These are phyloP conservation scores for Geococcyx californianus DNA, from an alignment of 2,113 vertebrate species.

Conservation along the genomic window DNA sequence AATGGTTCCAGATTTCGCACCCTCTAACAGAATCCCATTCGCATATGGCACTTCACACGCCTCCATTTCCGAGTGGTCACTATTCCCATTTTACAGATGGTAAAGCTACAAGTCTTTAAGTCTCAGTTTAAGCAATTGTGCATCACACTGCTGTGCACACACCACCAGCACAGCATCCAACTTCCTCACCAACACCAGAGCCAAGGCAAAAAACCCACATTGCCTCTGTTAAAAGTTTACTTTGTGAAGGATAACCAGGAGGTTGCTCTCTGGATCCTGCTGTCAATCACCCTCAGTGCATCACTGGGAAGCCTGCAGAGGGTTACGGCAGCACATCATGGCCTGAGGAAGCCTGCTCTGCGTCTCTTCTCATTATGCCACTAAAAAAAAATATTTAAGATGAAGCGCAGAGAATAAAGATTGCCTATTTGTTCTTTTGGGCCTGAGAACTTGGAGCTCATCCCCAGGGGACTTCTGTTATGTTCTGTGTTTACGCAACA, in stretches of 20 bases:
- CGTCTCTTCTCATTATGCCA: not conserved
- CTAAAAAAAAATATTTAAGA: conserved; percentile 3
- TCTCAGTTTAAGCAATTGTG: not conserved
- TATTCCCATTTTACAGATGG: not conserved
- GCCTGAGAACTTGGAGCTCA: not conserved
- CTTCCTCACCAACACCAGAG: not conserved
- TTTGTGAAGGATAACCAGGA: not conserved
- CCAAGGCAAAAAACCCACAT: not conserved
- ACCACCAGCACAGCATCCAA: not conserved
- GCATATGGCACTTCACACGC: accelerated
- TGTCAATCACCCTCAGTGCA: not conserved
- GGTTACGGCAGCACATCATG: not conserved
- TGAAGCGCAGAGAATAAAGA: not conserved
- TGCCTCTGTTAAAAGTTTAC: accelerated
- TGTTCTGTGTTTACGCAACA: not conserved
- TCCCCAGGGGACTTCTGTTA: not conserved
- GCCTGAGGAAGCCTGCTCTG: not conserved
- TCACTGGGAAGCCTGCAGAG: not conserved
- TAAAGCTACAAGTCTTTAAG: not conserved
- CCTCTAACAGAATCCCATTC: not conserved
- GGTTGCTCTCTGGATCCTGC: not conserved
- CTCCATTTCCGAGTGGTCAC: not conserved
- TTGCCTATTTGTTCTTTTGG: not conserved
- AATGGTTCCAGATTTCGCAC: not conserved
- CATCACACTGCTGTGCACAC: not conserved